Evolutionary conservation across 2,888 invertebrate species (phyloP).

Genomic region (Gisinianus flammeolus): DNA sequence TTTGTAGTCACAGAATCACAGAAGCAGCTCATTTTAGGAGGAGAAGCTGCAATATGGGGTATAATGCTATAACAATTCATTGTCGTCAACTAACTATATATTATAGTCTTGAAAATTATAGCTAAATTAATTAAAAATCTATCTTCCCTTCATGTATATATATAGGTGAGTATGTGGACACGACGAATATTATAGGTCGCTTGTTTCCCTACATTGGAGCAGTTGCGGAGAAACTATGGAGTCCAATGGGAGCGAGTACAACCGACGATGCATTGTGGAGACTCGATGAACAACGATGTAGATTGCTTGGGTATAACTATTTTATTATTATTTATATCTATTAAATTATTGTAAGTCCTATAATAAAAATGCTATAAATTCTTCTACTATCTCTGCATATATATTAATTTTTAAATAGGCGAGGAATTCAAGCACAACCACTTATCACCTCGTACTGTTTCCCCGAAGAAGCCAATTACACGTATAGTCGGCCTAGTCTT

Average conservation of each 20-base stretch:
- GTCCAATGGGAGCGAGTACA: slow-evolving; percentile 63
- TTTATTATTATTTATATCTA: neutral
- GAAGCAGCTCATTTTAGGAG: slow-evolving; percentile 77
- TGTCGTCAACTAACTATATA: no score
- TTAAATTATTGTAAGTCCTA: neutral
- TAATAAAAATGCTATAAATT: neutral
- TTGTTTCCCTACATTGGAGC: slow-evolving; percentile 88
- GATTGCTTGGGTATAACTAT: slow-evolving; percentile 66
- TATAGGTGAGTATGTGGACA: slow-evolving; percentile 69
- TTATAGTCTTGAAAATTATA: no score
- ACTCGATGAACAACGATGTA: slow-evolving; percentile 75
- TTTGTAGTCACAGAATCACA: slow-evolving; percentile 58
- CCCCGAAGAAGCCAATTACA: slow-evolving; percentile 22
- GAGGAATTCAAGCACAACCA: slow-evolving; percentile 35
- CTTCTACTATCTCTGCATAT: no score
- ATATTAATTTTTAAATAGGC: no score
- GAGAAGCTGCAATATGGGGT: slow-evolving; percentile 86
- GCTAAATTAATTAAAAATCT: no score
- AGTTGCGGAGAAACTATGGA: slow-evolving; percentile 86
- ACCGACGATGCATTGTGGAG: slow-evolving; percentile 66
- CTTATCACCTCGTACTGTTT: slow-evolving; percentile 33
- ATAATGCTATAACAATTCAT: no score
- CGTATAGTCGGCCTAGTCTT: neutral
- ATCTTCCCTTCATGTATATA: no score
- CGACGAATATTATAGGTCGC: slow-evolving; percentile 66